Percentiles rank a stretch among this genome's conserved stretches.
These are phyloP conservation scores for Aphelocoma californica DNA, from an alignment of 2,797 vertebrate species.

Conservation along the genomic window DNA sequence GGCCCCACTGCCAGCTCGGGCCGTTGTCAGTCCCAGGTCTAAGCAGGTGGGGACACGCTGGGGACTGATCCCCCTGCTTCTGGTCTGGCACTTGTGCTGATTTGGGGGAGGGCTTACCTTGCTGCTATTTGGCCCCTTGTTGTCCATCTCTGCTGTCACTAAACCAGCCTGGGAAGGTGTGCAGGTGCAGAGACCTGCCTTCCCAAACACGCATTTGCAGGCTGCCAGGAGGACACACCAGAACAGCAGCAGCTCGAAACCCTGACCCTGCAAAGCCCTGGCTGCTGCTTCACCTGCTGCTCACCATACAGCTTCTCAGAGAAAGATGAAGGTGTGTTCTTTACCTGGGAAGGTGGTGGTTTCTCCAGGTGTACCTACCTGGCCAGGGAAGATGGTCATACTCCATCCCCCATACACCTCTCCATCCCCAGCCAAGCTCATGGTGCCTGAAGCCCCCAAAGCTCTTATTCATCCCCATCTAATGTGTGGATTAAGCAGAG, in stretches of 20 bases:
- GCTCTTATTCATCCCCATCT: neutral
- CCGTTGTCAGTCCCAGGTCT: neutral
- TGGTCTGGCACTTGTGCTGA: neutral
- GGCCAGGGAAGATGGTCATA: rapidly evolving
- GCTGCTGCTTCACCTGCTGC: neutral
- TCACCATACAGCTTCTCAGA: rapidly evolving
- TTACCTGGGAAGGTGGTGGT: neutral
- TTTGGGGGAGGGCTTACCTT: neutral
- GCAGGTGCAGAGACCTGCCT: neutral
- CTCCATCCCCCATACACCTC: neutral
- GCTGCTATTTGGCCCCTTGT: neutral
- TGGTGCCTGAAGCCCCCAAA: neutral
- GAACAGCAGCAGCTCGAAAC: neutral
- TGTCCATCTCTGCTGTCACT: neutral
- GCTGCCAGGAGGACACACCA: neutral
- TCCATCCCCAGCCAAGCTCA: neutral
- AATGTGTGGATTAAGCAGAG: neutral
- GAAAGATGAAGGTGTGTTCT: neutral
- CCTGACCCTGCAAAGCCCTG: neutral
- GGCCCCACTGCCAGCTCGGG: neutral
- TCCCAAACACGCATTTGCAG: neutral
- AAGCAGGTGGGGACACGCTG: neutral
- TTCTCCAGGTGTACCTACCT: neutral
- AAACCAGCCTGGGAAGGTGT: neutral
- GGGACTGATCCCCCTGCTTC: neutral